These are phyloP conservation scores for Scaptomyza hsui DNA, from an alignment of 1,140 invertebrate genomes.

Conservation along the genomic window DNA sequence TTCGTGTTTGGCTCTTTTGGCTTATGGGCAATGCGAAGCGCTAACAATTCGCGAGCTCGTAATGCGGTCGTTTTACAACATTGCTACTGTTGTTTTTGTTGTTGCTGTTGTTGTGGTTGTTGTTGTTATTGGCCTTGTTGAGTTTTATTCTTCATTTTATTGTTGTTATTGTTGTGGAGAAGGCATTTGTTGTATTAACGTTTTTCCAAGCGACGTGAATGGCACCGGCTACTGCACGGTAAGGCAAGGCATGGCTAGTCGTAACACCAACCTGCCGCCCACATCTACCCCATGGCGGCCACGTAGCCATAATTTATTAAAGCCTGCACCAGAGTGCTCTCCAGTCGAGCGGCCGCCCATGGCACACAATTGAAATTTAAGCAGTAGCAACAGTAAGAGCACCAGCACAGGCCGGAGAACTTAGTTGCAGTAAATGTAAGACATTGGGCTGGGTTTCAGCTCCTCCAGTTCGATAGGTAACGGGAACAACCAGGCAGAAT, in stretches of 20 bases:
- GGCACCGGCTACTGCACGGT: constrained; percentile 46
- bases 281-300: constrained; percentile 13
- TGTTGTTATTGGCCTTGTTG: constrained; percentile 40
- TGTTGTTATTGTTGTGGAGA: constrained; percentile 39
- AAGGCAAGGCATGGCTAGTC: not conserved
- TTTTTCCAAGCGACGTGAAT: constrained; percentile 73
- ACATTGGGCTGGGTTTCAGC: constrained; percentile 41
- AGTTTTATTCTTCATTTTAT: constrained; percentile 47
- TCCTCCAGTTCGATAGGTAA: constrained; percentile 34
- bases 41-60: constrained; percentile 79
- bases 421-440: constrained; percentile 74
- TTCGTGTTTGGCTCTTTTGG: constrained; percentile 56
- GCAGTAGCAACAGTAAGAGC: constrained; percentile 49
- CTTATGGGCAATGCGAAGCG: constrained; percentile 49
- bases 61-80: constrained; percentile 78
- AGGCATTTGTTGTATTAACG: constrained; percentile 81
- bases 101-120: constrained; percentile 19
- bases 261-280: constrained; percentile 30
- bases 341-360: constrained; percentile 69
- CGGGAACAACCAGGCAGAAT: constrained; percentile 52
- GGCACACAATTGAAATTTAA: constrained; percentile 80
- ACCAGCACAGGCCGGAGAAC: constrained; percentile 35
- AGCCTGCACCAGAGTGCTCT: constrained; percentile 80
- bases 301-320: constrained; percentile 76
- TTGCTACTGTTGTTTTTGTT: constrained; percentile 53